Base-by-base conservation (phyloP, 1,140 invertebrate species). In the Pomacea maculata region DNA sequence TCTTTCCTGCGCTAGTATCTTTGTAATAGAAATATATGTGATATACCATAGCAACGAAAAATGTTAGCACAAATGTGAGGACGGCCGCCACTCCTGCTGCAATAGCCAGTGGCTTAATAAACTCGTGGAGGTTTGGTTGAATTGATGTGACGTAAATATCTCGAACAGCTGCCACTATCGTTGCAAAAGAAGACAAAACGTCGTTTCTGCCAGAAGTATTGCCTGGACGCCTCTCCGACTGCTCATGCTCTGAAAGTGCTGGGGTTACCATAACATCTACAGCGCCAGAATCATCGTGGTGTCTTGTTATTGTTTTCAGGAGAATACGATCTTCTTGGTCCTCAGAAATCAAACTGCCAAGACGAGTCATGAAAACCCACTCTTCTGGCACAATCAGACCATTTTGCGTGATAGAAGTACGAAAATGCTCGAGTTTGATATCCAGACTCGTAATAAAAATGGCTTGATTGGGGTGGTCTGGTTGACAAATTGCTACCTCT, bases 301-400 rank as follows among this genome's bases (percentile, higher is more conserved):
- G 45, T 29, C 77, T 68, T 2, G 77, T 64, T n/a, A 78, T 70
- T 10, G 15, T 11, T 54, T 4, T 78, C 45, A 78, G 65, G 11
- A 54, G n/a, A 15, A 78, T 34, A 9, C 29, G 21, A 55, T 55
- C 77, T 70, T 78, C 77, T 21, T 78, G 77, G 12, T 71, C 77
- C 15, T 8, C 54, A 7, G 77, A 67, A 57, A 78, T 55, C 65
- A 78, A 65, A 52, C 77, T 78, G 17, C 77, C 77, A 15, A 45
- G 65, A 21, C 77, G 77, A 15, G 77, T 78, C 77, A 78, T 78
- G 21, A 78, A 78, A 34, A 70, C 34, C 77, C 77, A 78, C n/a
- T 34, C 65, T 55, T 71, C 77, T 57, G 77, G 77, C 25, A 78
- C 63, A 70, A 54, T n/a, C 45, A 78, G 52, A 29, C 15, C 67